Percentiles rank a stretch among this genome's conserved stretches.
These are phyloP conservation scores for Phoebastria nigripes DNA, from an alignment of 2,797 vertebrate genomes.

Conservation along the genomic window DNA sequence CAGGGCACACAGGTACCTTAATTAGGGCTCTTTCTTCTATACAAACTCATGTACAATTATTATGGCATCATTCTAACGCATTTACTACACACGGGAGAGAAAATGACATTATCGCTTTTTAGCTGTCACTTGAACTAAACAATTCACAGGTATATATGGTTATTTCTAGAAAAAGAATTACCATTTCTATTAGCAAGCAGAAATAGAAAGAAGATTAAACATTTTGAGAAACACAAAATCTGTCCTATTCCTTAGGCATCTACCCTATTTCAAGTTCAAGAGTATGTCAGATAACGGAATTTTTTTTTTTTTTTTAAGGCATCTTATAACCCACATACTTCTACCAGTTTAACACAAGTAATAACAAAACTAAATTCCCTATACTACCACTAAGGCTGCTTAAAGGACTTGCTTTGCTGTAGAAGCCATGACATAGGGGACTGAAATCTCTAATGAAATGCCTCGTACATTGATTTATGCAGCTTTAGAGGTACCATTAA, in stretches of 20 bases:
- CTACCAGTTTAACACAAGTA: slow-evolving; percentile 37
- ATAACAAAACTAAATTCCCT: slow-evolving; percentile 54
- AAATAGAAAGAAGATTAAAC: background rate
- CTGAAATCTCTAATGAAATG: slow-evolving; percentile 52
- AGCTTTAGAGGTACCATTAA: slow-evolving; percentile 53
- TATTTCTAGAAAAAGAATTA: slow-evolving; percentile 7
- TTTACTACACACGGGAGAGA: background rate
- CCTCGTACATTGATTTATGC: slow-evolving; percentile 20
- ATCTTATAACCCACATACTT: background rate
- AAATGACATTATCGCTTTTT: background rate
- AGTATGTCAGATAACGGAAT: background rate
- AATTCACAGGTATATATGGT: background rate
- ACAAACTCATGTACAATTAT: slow-evolving; percentile 10
- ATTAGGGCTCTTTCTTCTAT: slow-evolving; percentile 9
- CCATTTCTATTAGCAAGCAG: background rate
- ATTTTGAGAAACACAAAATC: background rate
- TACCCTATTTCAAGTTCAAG: background rate
- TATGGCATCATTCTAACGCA: background rate
- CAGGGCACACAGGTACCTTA: background rate
- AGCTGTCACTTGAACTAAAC: slow-evolving; percentile 8
- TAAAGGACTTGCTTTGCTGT: slow-evolving; percentile 44
- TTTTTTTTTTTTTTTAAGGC: background rate
- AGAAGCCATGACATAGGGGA: slow-evolving; percentile 4
- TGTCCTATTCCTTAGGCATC: background rate
- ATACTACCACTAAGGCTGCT: slow-evolving; percentile 25